Percentiles rank a stretch among this genome's conserved stretches.
Conservation (phyloP, 1,140 invertebrate genomes). For the Papilio dardanus region DNA sequence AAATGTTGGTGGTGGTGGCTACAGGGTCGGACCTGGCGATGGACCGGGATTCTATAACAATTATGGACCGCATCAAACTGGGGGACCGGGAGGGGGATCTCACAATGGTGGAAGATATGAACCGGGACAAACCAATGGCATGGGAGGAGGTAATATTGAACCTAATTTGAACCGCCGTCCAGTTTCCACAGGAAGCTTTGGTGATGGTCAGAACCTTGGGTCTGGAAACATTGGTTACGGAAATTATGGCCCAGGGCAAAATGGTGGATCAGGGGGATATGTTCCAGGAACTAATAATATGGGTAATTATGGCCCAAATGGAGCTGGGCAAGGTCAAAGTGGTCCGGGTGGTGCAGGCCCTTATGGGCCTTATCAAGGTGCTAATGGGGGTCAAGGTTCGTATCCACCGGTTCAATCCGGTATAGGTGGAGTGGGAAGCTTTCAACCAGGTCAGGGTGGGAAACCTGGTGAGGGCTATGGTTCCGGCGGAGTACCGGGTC, state of each 20-base stretch:
- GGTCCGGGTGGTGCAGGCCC: slow-evolving; percentile 15
- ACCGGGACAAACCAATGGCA: slow-evolving; percentile 30
- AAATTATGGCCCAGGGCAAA: slow-evolving; percentile 32
- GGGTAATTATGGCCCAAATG: background rate
- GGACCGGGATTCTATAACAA: background rate
- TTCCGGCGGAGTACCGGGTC: background rate
- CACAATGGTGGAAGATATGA: slow-evolving; percentile 21
- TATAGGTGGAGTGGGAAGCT: background rate
- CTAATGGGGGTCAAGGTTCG: slow-evolving; percentile 1
- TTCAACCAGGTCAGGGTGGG: background rate
- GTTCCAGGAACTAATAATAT: background rate
- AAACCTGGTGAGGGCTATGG: background rate
- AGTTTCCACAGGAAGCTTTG: slow-evolving; percentile 20
- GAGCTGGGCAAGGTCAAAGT: background rate
- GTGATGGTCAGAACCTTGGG: slow-evolving; percentile 7
- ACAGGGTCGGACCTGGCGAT: background rate
- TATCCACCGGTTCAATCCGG: background rate
- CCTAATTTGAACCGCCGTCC: slow-evolving; percentile 13
- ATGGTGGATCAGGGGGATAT: slow-evolving; percentile 27
- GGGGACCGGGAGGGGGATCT: background rate
- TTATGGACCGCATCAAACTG: background rate
- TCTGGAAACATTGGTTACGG: slow-evolving; percentile 19
- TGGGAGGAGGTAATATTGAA: slow-evolving; percentile 20
- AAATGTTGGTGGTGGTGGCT: slow-evolving; percentile 25
- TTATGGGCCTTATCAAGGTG: slow-evolving; percentile 23